These are phyloP conservation scores for Lycaon pictus DNA, from an alignment of 2,113 vertebrate genomes.

Conservation along the genomic window DNA sequence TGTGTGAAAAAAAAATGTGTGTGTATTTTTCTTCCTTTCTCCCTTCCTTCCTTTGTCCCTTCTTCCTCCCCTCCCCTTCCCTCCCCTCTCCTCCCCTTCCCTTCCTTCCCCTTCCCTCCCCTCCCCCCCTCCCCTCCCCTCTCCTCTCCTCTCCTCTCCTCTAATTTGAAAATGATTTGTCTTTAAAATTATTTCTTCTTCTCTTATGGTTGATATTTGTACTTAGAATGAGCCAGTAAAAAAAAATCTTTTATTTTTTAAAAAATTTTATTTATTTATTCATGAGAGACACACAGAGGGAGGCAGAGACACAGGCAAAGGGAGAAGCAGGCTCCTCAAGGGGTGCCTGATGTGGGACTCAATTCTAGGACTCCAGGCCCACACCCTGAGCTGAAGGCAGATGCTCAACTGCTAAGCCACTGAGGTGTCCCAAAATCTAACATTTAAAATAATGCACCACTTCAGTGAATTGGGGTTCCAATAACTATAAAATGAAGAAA, in stretches of 20 bases:
- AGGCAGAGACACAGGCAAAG: no score
- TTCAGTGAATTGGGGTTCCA: background rate
- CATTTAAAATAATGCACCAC: background rate
- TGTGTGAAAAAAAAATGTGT: background rate
- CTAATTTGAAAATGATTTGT: background rate
- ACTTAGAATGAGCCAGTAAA: background rate
- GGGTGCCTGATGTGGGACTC: no score
- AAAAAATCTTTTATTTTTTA: background rate
- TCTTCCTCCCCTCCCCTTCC: no score
- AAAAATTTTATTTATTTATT: no score
- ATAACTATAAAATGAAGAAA: background rate
- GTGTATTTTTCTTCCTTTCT: background rate
- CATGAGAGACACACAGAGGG: no score
- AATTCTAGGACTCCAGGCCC: no score
- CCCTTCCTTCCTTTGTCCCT: background rate
- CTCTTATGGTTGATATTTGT: background rate
- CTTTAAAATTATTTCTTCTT: background rate
- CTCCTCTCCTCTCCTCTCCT: no score
- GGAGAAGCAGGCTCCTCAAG: no score
- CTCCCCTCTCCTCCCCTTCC: no score
- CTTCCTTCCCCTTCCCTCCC: accelerated
- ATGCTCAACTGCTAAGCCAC: no score
- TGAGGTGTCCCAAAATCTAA: background rate
- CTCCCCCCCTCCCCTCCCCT: accelerated
- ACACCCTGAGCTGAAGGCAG: no score